Evolutionary conservation across 1,140 invertebrate species (phyloP).

Genomic region (Drosophila novamexicana): DNA sequence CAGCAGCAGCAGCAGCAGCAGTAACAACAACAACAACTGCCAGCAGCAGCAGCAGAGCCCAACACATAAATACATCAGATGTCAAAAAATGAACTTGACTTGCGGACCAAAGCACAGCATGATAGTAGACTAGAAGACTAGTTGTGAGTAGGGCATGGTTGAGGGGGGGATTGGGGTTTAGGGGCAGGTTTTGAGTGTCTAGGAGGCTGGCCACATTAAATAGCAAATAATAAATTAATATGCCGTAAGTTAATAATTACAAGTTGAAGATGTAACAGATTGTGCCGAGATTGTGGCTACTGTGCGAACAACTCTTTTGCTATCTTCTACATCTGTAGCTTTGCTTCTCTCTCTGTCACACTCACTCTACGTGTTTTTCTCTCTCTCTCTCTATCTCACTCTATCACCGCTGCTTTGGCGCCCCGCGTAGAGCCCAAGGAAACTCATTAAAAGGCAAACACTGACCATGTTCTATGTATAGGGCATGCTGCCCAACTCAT

Average conservation of each 20-base stretch:
- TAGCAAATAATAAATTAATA: conserved; percentile 83
- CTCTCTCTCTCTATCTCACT: not conserved
- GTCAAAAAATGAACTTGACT: conserved; percentile 79
- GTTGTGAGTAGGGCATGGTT: not conserved
- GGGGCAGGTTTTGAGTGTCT: conserved; percentile 25
- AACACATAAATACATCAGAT: conserved; percentile 79
- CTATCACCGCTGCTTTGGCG: conserved; percentile 9
- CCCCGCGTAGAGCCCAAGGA: conserved; percentile 22
- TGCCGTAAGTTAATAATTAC: conserved; percentile 82
- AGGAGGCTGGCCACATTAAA: conserved; percentile 76
- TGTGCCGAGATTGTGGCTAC: conserved; percentile 68
- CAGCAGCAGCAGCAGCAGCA: conserved; percentile 21
- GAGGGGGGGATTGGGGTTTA: not conserved
- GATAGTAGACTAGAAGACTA: conserved; percentile 35
- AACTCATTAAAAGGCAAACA: conserved; percentile 43
- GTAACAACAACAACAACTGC: conserved; percentile 18
- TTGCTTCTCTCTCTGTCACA: not conserved
- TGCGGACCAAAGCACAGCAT: conserved; percentile 50
- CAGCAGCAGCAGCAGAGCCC: conserved; percentile 40
- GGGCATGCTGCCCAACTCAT: conserved; percentile 1
- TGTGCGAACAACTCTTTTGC: conserved; percentile 51
- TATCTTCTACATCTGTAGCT: conserved; percentile 52
- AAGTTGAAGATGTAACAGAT: conserved; percentile 60
- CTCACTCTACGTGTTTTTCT: conserved; percentile 8
- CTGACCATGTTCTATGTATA: conserved; percentile 19